These are phyloP conservation scores for Mobula birostris DNA, from an alignment of 2,113 vertebrate genomes.

Conservation along the genomic window DNA sequence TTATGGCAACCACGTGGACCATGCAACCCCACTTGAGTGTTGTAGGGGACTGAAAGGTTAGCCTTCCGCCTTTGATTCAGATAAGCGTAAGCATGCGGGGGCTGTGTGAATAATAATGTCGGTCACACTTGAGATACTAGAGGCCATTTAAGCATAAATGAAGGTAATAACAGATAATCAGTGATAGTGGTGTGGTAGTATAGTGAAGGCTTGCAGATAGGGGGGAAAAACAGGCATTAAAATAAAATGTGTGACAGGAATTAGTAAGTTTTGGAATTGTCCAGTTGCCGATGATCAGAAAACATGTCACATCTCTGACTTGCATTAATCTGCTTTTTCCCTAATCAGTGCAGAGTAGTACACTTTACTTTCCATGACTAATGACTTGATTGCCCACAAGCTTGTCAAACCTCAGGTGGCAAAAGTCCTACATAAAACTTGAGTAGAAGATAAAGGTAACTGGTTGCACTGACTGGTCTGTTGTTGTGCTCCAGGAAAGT, in stretches of 20 bases:
- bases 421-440: not conserved
- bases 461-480: not conserved
- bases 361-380: not conserved
- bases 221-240: not conserved
- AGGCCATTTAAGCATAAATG: not conserved
- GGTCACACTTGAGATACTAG: too few relatives aligned
- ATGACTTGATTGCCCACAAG: not conserved
- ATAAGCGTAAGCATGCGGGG: too few relatives aligned
- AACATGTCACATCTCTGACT: not conserved
- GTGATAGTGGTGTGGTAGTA: too few relatives aligned
- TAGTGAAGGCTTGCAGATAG: not conserved
- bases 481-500: not conserved
- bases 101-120: too few relatives aligned
- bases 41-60: too few relatives aligned
- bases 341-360: not conserved
- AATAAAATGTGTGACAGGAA: not conserved
- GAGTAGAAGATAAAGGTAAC: not conserved
- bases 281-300: not conserved
- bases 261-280: not conserved
- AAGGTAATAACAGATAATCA: not conserved
- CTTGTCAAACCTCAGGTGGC: not conserved
- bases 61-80: too few relatives aligned
- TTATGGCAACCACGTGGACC: too few relatives aligned
- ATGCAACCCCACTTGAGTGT: too few relatives aligned
- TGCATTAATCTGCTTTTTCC: not conserved